phyloP scores from a whole-genome alignment of 2,113 vertebrate species.

The Coptodon rendalli region DNA sequence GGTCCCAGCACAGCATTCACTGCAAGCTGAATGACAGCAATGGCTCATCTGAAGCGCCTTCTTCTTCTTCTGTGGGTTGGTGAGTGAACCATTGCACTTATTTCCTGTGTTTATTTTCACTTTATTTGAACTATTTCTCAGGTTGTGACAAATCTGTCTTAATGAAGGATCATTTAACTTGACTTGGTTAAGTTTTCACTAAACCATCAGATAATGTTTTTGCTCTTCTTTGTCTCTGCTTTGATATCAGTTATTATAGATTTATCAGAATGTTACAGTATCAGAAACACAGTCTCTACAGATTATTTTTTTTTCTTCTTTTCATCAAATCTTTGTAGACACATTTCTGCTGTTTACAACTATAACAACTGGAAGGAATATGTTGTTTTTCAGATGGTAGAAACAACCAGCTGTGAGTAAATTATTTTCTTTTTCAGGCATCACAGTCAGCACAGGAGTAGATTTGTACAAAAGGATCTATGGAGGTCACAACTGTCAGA shows the following conservation, averaged over 20 bases:
- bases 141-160: background rate
- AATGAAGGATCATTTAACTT: background rate
- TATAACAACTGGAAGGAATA: too few species aligned
- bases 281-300: background rate
- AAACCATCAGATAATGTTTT: background rate
- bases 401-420: background rate
- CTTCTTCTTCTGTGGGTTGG: too few species aligned
- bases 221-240: background rate
- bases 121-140: too few species aligned
- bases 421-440: background rate
- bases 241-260: background rate
- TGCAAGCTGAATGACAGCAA: too few species aligned
- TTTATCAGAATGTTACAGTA: background rate
- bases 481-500: rapidly evolving
- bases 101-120: too few species aligned
- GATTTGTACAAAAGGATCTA: constrained; percentile 2
- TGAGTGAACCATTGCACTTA: background rate
- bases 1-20: background rate
- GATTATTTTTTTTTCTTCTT: background rate
- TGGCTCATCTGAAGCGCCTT: too few species aligned
- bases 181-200: background rate
- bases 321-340: too few species aligned
- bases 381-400: too few species aligned
- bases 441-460: background rate
- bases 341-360: too few species aligned